A percentile compares a stretch with the other conserved stretches of the same genome.
These are phyloP conservation scores for Ascaphus truei DNA, from an alignment of 2,113 vertebrate genomes.

Conservation along the genomic window DNA sequence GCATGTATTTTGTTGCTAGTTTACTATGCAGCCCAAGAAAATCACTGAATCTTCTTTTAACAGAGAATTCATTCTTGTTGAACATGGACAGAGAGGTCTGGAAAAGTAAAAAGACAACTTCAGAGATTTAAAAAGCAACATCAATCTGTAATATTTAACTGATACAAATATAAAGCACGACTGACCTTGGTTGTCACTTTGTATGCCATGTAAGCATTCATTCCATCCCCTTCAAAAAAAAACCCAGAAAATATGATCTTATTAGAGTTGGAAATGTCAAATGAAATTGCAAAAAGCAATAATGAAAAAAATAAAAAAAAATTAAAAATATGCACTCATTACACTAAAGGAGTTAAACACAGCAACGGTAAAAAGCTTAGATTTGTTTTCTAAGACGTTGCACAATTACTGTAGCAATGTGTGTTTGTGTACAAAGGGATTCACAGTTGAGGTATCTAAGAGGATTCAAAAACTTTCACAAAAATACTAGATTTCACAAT, in stretches of 20 bases:
- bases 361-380: too few relatives aligned
- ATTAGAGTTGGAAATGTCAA: too few relatives aligned
- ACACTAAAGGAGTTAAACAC: constrained; percentile 19
- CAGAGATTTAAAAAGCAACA: constrained; percentile 26
- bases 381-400: too few relatives aligned
- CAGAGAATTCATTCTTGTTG: constrained; percentile 80
- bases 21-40: constrained; percentile 96
- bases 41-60: constrained; percentile 94
- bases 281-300: too few relatives aligned
- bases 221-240: constrained; percentile 81
- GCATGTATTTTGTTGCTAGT: constrained; percentile 90
- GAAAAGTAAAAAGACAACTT: constrained; percentile 39
- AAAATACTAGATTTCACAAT: too few relatives aligned
- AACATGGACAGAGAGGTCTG: constrained; percentile 89
- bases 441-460: too few relatives aligned
- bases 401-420: too few relatives aligned
- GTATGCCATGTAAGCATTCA: constrained; percentile 98
- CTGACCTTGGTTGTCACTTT: constrained; percentile 90
- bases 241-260: too few relatives aligned
- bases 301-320: too few relatives aligned
- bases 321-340: constrained; percentile 23
- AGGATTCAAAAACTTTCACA: too few relatives aligned
- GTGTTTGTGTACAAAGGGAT: too few relatives aligned
- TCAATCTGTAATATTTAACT: background rate
- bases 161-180: background rate